Conservation (phyloP, 1,140 invertebrate species). For the Dysdera silvatica region DNA sequence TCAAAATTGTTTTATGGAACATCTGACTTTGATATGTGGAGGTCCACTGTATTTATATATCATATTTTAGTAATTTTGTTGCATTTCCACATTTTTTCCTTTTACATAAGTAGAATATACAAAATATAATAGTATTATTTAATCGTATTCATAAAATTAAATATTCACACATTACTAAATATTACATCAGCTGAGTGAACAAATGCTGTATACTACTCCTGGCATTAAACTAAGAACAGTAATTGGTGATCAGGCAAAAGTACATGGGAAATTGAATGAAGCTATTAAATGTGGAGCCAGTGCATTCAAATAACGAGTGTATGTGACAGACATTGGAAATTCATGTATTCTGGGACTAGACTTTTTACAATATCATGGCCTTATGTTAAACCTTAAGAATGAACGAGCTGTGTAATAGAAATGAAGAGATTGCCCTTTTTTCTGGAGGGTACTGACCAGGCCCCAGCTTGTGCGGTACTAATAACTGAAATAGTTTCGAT, state of each 20-base stretch:
- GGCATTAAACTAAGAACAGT: not conserved
- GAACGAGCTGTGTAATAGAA: not conserved
- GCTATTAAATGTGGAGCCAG: not conserved
- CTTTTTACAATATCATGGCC: not conserved
- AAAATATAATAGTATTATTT: too few species aligned
- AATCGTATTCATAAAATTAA: too few species aligned
- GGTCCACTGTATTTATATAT: too few species aligned
- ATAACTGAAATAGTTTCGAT: not conserved
- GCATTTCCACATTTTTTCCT: too few species aligned
- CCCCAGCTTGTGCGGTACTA: not conserved
- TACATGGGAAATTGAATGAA: not conserved
- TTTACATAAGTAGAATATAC: too few species aligned
- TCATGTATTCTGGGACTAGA: not conserved
- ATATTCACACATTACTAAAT: too few species aligned
- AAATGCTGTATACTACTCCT: not conserved
- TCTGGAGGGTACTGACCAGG: not conserved
- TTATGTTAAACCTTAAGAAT: not conserved
- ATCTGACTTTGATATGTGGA: too few species aligned
- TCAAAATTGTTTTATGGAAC: too few species aligned
- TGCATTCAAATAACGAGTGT: too few species aligned
- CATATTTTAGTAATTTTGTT: too few species aligned
- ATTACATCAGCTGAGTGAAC: not conserved
- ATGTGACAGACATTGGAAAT: too few species aligned
- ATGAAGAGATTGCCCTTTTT: not conserved
- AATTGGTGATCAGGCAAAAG: not conserved